phyloP scores from a whole-genome alignment of 2,888 invertebrate genomes.

The Apotomis capreana region DNA sequence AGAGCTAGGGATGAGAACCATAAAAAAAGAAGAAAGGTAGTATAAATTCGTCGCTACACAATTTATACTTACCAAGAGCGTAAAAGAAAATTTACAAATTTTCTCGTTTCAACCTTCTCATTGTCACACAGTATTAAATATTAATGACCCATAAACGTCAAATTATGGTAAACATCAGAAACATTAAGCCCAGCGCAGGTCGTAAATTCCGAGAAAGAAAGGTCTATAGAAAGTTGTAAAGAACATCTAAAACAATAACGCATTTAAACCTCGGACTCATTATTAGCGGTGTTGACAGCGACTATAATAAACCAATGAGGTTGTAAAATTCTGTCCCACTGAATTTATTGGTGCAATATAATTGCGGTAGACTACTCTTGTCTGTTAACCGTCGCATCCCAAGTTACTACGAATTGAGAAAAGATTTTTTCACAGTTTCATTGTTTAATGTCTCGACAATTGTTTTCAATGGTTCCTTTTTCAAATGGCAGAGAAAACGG shows the following conservation, averaged over 20 bases:
- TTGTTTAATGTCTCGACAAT: constrained; percentile 60
- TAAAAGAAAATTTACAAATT: constrained; percentile 13
- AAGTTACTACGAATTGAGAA: constrained; percentile 65
- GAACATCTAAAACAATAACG: constrained; percentile 51
- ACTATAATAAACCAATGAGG: constrained; percentile 53
- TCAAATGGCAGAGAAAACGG: constrained; percentile 47
- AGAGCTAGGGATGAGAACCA: no score
- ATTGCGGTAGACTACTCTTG: constrained; percentile 73
- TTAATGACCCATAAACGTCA: constrained; percentile 27
- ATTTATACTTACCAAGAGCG: background rate
- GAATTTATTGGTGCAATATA: constrained; percentile 72
- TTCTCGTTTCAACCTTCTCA: constrained; percentile 11
- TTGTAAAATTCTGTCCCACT: constrained; percentile 64
- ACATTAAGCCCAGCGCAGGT: constrained; percentile 4
- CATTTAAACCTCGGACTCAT: constrained; percentile 40
- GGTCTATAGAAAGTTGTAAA: constrained; percentile 30
- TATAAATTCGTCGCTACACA: background rate
- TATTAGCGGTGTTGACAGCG: constrained; percentile 72
- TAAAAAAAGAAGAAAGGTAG: no score
- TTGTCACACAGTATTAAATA: constrained; percentile 16
- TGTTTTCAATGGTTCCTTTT: constrained; percentile 57
- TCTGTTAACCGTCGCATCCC: constrained; percentile 56
- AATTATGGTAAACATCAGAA: constrained; percentile 28
- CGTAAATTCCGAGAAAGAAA: constrained; percentile 22
- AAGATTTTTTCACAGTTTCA: constrained; percentile 59